Percentiles rank a stretch among this genome's conserved stretches.
phyloP scores from a whole-genome alignment of 2,888 invertebrate species.

The Lasioglossum calceatum region DNA sequence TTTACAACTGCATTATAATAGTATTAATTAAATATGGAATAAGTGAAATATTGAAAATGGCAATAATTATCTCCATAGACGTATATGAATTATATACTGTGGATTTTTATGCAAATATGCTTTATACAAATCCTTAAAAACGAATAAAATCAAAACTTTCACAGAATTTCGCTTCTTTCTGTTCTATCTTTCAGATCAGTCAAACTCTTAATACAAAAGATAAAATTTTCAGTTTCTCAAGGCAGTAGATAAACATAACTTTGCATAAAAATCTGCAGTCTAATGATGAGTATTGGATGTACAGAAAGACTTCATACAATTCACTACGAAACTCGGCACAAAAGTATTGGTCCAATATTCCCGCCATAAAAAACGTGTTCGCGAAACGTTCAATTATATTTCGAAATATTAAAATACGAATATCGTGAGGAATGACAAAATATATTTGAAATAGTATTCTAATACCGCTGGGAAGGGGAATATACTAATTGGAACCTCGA shows the following conservation, averaged over 20 bases:
- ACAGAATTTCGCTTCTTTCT: not conserved
- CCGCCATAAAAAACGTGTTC: constrained; percentile 4
- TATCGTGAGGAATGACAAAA: not conserved
- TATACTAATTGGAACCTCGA: constrained; percentile 2
- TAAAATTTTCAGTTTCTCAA: not conserved
- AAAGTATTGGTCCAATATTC: not conserved
- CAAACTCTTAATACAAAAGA: not conserved
- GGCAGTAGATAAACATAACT: not conserved
- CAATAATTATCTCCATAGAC: not conserved
- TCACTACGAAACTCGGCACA: not conserved
- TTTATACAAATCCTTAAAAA: not conserved
- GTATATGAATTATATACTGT: not conserved
- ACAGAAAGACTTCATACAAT: not conserved
- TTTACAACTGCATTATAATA: constrained; percentile 56
- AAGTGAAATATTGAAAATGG: not conserved
- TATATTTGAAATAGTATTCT: not conserved
- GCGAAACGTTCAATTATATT: not conserved
- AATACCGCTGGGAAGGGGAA: not conserved
- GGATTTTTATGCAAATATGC: not conserved
- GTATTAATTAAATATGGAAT: not conserved
- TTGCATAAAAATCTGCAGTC: constrained; percentile 6
- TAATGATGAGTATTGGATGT: not conserved
- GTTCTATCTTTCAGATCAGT: not conserved
- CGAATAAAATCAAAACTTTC: not conserved
- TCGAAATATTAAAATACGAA: not conserved